Base-by-base conservation (phyloP, 2,888 invertebrate species). In the Tineola bisselliella region DNA sequence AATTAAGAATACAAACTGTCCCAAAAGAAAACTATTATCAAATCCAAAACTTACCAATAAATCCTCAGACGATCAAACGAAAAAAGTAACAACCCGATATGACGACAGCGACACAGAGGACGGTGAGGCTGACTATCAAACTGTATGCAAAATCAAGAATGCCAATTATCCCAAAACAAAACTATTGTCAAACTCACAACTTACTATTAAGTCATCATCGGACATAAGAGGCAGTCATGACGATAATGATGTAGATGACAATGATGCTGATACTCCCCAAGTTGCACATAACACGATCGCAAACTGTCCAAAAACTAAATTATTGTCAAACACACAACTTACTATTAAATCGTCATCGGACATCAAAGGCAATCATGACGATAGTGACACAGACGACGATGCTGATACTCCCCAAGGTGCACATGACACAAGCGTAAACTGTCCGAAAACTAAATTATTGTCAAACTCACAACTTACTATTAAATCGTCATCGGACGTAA, bases 381-480 rank as follows among this genome's bases (percentile, higher is more conserved):
- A 33, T 13, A 12, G 18, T n/a, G 44, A 10, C 48, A 48, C 1
- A 2, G 2, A 4, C 6, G 25, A 6, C 2, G 38, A 12, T 38
- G 2, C 38, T 10, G 6, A 38, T 6, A 38, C 38, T 38, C 3
- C n/a, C 10, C n/a, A n/a, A n/a, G n/a, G n/a, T n/a, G n/a, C n/a
- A n/a, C 38, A 38, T 4, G 48, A 15, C 15, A 8, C 15, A 48
- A 48, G 15, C 6, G n/a, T 48, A 13, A 48, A 48, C 3, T 12
- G 25, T 25, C 54, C 54, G 2, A 54, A 19, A 54, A 5, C 18
- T 6, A 54, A 54, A 54, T 12, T 54, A 1, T 25, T 54, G 17
- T 54, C 25, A 25, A 54, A 54, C n/a, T 54, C 54, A 25, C 61
- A 62, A 54, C 65, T 64, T 43, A 62, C 64, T 10, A 44, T 63